Evolutionary conservation across 2,113 vertebrate genomes (phyloP).

Genomic region (Platycercus adscitus): DNA sequence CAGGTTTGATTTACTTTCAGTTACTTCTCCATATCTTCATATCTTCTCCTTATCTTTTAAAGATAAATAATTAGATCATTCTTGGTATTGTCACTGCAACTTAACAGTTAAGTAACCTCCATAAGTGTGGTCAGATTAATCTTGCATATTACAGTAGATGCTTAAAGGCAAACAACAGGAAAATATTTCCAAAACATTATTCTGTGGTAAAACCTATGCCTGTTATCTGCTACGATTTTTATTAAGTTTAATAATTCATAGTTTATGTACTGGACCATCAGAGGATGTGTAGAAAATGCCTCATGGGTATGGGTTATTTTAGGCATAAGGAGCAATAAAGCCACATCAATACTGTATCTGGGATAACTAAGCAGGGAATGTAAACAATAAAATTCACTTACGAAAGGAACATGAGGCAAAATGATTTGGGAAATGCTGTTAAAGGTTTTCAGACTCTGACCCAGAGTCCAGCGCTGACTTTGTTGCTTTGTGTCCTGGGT

Average conservation of each 20-base stretch:
- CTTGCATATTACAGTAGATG: background rate
- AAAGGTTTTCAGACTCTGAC: background rate
- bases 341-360: background rate
- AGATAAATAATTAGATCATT: background rate
- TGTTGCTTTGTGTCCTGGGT: background rate
- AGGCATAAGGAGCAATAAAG: background rate
- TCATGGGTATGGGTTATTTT: background rate
- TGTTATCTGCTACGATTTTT: background rate
- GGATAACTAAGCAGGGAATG: background rate
- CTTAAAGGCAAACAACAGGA: background rate
- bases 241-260: background rate
- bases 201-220: background rate
- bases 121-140: background rate
- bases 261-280: background rate
- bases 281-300: background rate
- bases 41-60: background rate
- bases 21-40: background rate
- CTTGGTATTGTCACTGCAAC: background rate
- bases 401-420: background rate
- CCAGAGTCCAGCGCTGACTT: background rate
- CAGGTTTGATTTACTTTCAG: background rate
- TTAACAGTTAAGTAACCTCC: background rate
- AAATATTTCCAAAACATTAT: background rate
- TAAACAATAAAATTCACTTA: background rate
- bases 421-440: background rate